Evolutionary conservation across 1,140 invertebrate species (phyloP), one percentile per base, ranked within the genome.

Genomic region (Xylocopa sonorina): DNA sequence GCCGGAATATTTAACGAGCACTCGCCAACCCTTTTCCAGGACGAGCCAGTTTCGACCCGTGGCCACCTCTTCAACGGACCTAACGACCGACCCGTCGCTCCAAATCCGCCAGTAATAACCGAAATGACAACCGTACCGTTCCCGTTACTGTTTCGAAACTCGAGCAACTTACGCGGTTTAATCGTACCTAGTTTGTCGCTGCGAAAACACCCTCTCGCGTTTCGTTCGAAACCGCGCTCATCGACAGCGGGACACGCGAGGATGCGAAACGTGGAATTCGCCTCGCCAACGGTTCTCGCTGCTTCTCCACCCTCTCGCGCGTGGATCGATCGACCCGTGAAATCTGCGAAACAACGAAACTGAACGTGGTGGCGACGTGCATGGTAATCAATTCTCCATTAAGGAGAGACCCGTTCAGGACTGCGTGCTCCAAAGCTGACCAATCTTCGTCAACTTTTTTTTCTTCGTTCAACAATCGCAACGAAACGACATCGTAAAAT

Each of bases 1-100:
- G n/a, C 4, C 4, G 72, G 72, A 74, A 74, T 74, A 74, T 74
- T 74, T 74, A 63, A 74, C 72, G 72, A 74, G 46, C 58, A 41
- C 72, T 63, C 58, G n/a, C 14, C 43, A 18, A 1, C 12, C 29
- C 16, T n/a, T 27, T 27, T 29, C 18, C 29, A 1, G 32, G 16
- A 18, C 14, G 38, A 29, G 3, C 7, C 24, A 27, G 38, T 38
- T 71, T 41, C 27, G 38, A 58, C 48, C 34, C 69, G 53, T 27
- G 41, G 43, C 24, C 68, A 32, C 29, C 18, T 58, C 69, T 41
- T 46, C 60, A 60, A 21, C 21, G 53, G 27, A 73, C 24, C 12
- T 34, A 32, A 48, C 27, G 12, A 27, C 50, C 48, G 21, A 6
- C 34, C 32, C 12, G 12, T n/a, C 7, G 32, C 27, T 24, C 38